Evolutionary conservation across 2,888 invertebrate species (phyloP).

Genomic region (Strigamia transsilvanica): DNA sequence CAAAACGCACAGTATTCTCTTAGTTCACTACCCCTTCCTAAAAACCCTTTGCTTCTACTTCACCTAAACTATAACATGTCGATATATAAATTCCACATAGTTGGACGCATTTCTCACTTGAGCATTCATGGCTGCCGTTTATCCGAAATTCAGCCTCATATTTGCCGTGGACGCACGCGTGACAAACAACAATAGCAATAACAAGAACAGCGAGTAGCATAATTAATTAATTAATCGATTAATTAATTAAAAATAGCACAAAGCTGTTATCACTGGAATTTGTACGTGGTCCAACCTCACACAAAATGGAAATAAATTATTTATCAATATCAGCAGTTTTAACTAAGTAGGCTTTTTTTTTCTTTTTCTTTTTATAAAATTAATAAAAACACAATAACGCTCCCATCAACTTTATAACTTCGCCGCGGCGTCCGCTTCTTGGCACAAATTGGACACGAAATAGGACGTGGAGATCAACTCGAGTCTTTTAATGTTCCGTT

Average conservation of each 20-base stretch:
- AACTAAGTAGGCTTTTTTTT: conserved; percentile 28
- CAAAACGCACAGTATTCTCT: neutral
- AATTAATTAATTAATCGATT: neutral
- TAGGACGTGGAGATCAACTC: conserved; percentile 35
- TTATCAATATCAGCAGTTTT: conserved; percentile 33
- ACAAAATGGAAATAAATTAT: conserved; percentile 43
- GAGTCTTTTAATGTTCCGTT: neutral
- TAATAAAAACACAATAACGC: conserved; percentile 14
- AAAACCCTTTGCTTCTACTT: conserved; percentile 12
- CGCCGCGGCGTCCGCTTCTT: conserved; percentile 11
- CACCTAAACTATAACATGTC: conserved; percentile 3
- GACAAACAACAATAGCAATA: conserved; percentile 29
- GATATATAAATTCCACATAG: conserved; percentile 19
- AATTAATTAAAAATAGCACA: neutral
- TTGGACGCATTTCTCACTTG: conserved; percentile 22
- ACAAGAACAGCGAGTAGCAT: conserved; percentile 1
- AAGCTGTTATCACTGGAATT: conserved; percentile 3
- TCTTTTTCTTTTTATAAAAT: neutral
- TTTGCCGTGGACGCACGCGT: conserved; percentile 3
- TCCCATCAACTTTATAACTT: neutral
- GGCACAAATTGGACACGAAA: conserved; percentile 31
- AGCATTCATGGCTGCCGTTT: conserved; percentile 26
- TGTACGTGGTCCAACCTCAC: conserved; percentile 12
- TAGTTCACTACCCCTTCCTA: conserved; percentile 7
- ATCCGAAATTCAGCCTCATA: neutral